A percentile compares a stretch with the other conserved stretches of the same genome.
phyloP scores from a whole-genome alignment of 2,113 vertebrate genomes.

The Trematomus loennbergii region DNA sequence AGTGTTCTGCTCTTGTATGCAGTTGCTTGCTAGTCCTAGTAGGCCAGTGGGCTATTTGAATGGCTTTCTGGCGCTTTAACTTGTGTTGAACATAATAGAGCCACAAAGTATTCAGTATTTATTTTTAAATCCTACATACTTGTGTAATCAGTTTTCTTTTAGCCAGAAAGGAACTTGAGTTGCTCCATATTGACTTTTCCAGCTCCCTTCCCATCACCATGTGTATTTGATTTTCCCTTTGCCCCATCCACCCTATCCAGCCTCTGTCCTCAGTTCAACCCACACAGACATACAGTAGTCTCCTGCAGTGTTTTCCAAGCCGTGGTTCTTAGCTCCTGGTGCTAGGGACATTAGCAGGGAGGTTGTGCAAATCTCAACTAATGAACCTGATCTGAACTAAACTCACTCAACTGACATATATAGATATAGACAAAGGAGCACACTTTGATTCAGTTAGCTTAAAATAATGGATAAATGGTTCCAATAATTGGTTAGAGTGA shows the following conservation, averaged over 20 bases:
- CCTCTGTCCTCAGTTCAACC: conserved; percentile 2
- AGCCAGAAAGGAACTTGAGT: conserved; percentile 5
- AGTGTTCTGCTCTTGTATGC: conserved; percentile 18
- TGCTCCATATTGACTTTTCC: conserved; percentile 22
- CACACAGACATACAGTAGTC: conserved; percentile 4
- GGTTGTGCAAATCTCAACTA: not conserved
- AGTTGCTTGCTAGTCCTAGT: conserved; percentile 3
- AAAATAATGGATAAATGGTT: no score
- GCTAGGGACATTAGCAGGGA: not conserved
- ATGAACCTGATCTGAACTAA: not conserved
- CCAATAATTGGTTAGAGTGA: not conserved
- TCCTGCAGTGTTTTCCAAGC: conserved; percentile 46
- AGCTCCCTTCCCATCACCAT: conserved; percentile 1
- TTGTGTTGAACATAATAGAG: not conserved
- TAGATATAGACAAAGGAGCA: not conserved
- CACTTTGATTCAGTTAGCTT: not conserved
- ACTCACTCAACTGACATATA: not conserved
- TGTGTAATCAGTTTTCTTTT: not conserved
- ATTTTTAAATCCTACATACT: not conserved
- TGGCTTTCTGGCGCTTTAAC: conserved; percentile 12
- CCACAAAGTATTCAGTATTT: not conserved
- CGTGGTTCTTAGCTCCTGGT: no score
- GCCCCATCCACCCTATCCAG: not conserved
- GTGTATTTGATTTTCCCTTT: conserved; percentile 3
- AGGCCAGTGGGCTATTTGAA: conserved; percentile 13